Conservation (phyloP, 2,888 invertebrate genomes). For the Magallana nippona region DNA sequence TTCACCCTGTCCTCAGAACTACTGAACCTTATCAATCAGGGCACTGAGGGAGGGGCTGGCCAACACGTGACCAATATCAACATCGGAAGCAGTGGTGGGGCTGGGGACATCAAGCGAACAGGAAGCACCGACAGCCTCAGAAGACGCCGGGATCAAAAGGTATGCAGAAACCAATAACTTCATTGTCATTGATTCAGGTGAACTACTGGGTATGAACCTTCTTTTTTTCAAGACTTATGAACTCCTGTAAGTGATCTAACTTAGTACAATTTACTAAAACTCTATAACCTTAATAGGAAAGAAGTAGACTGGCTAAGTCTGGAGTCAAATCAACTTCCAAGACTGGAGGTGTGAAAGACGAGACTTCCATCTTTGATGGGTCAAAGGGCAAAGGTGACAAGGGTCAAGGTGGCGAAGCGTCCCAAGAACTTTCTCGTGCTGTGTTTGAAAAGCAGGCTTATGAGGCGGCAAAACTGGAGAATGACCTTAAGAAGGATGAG, state of each 20-base stretch:
- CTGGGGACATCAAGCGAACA: conserved; percentile 33
- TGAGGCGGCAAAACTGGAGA: conserved; percentile 76
- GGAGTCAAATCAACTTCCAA: conserved; percentile 38
- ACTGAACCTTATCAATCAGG: conserved; percentile 68
- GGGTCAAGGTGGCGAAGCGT: conserved; percentile 27
- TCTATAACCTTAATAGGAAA: conserved; percentile 1
- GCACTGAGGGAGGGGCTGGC: conserved; percentile 56
- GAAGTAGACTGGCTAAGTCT: not conserved
- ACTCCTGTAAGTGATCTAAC: no score
- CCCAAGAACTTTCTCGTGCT: conserved; percentile 65
- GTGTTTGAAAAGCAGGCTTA: conserved; percentile 77
- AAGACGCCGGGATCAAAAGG: conserved; percentile 36
- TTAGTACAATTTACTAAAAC: no score
- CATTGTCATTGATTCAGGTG: no score
- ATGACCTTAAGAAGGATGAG: conserved; percentile 72
- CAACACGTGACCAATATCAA: conserved; percentile 64
- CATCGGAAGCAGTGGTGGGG: conserved; percentile 54
- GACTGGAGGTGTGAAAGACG: not conserved
- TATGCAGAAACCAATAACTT: not conserved
- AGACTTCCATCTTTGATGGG: conserved; percentile 43
- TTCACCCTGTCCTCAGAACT: conserved; percentile 73
- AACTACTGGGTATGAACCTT: no score
- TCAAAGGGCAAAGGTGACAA: conserved; percentile 47
- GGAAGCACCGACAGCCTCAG: conserved; percentile 41
- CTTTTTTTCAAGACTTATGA: no score